Percentiles rank a stretch among this genome's conserved stretches.
Conservation (phyloP, 2,113 vertebrate genomes). For the Ceuthmochares aereus region DNA sequence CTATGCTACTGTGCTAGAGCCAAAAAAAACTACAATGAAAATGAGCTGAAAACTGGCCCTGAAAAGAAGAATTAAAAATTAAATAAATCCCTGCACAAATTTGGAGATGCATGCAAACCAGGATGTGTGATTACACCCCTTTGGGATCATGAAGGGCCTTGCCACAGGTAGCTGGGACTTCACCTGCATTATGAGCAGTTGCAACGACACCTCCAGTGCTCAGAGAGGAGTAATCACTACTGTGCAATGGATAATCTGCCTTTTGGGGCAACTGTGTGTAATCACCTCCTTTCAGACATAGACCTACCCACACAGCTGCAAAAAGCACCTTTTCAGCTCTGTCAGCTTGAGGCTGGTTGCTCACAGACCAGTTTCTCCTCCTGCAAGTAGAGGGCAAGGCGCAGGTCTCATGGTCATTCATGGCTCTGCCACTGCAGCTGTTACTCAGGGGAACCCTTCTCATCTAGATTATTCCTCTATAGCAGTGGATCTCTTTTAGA, state of each 20-base stretch:
- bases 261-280: neutral
- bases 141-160: neutral
- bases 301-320: neutral
- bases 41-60: neutral
- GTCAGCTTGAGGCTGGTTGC: neutral
- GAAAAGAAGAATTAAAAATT: neutral
- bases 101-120: neutral
- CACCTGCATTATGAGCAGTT: rapidly evolving
- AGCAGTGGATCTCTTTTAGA: neutral
- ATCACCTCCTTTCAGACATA: neutral
- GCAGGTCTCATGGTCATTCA: rapidly evolving
- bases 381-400: rapidly evolving
- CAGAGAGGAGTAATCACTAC: neutral
- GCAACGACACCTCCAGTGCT: neutral
- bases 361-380: neutral
- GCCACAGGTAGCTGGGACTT: neutral
- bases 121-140: neutral
- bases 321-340: neutral
- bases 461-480: rapidly evolving
- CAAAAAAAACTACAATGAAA: neutral
- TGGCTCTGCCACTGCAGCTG: neutral
- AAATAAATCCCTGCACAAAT: neutral
- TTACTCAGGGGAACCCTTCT: neutral
- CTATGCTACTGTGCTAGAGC: neutral
- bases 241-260: neutral